Conservation (phyloP, 1,140 invertebrate species). For the Nebria ingens region DNA sequence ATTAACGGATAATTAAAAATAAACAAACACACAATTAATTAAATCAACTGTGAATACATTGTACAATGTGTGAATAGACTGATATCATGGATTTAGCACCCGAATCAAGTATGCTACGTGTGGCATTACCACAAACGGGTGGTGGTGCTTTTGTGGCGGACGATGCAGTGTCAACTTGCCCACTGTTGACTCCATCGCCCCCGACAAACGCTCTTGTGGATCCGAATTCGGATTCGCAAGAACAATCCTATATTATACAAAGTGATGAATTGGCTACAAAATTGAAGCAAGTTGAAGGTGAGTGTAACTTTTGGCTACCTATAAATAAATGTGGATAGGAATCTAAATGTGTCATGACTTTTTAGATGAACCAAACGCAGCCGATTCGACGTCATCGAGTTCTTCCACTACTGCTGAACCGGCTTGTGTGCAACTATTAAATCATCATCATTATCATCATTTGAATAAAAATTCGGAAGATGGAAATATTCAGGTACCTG, state of each 20-base stretch:
- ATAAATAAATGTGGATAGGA: background rate
- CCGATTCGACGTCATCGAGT: slow-evolving; percentile 34
- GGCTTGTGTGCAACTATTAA: slow-evolving; percentile 36
- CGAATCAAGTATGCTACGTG: background rate
- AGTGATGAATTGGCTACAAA: slow-evolving; percentile 29
- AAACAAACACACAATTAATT: no score
- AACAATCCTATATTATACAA: slow-evolving; percentile 23
- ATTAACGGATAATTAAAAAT: slow-evolving; percentile 9
- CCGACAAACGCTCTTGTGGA: slow-evolving; percentile 38
- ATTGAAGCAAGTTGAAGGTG: slow-evolving; percentile 32
- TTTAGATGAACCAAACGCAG: slow-evolving; percentile 19
- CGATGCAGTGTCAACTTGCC: slow-evolving; percentile 43
- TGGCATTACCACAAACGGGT: background rate
- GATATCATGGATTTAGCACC: background rate
- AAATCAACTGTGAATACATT: no score
- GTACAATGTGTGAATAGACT: background rate
- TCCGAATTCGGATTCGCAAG: slow-evolving; percentile 32
- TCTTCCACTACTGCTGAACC: slow-evolving; percentile 39
- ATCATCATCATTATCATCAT: slow-evolving; percentile 37
- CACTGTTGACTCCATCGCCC: slow-evolving; percentile 39
- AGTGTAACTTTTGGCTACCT: no score
- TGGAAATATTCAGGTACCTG: slow-evolving; percentile 4
- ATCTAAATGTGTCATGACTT: background rate
- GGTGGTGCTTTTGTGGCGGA: slow-evolving; percentile 34
- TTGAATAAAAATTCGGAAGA: slow-evolving; percentile 28